Evolutionary conservation across 2,888 invertebrate species (phyloP), one percentile per base, ranked within the genome.

Genomic region (Apodemia duryi): DNA sequence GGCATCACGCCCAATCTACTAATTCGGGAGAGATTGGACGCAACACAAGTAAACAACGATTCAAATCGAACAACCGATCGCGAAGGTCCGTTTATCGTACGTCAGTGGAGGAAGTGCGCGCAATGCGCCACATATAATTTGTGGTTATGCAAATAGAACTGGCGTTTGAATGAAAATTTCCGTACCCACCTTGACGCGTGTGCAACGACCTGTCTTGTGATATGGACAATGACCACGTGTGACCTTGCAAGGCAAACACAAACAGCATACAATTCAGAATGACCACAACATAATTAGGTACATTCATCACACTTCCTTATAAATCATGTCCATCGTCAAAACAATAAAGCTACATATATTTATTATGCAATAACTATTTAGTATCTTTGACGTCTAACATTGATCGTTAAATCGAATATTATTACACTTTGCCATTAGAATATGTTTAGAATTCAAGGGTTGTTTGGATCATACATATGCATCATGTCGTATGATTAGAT

Each of bases 131-230:
- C 83, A 84, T 80, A 77, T 80, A 75, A 84, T 83, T 82, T 84
- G 83, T 85, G 83, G 78, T 75, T 86, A 82, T 88, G 83, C 83
- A 90, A 90, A 90, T 90, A 90, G 86, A 88, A 85, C 84, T 78
- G 80, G 79, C 82, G 79, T 76, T 84, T 89, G 88, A 90, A 90
- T 89, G 90, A 89, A 86, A 83, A 82, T 85, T 85, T 84, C 83
- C 83, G 84, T 77, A 80, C 77, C 85, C 83, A 88, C 87, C 88
- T 87, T 87, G 87, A 84, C 73, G 72, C 67, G 73, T 88, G 90
- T 88, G 88, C 88, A 87, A 84, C 90, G 88, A 87, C 89, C 88
- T 83, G 84, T 82, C 82, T 77, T 77, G 83, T 82, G 78, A 82
- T 75, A 73, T 77, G 79, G 81, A 79, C 77, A 80, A 77, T 82